Base-by-base conservation (phyloP, 2,888 invertebrate species). In the Synergus laeviventris region DNA sequence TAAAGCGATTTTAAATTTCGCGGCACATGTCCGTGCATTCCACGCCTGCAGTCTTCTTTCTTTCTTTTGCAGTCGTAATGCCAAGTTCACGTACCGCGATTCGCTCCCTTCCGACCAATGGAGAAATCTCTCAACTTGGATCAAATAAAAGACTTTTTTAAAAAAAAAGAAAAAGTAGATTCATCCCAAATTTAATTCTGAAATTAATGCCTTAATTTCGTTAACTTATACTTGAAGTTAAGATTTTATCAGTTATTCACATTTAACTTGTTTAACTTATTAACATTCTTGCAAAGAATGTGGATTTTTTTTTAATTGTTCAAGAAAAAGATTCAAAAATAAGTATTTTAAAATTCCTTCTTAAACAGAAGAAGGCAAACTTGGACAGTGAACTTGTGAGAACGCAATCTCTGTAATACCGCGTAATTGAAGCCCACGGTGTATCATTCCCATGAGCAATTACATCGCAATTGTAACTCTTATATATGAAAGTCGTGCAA, bases 1-100 rank as follows among this genome's bases (percentile, higher is more conserved):
- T 89, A 88, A 89, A 89, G 84, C 84, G 85, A 89, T 88, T 89
- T 89, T 89, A 89, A 89, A 89, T 89, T 89, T 89, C 89, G 89
- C 88, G 89, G 89, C 86, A 86, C 83, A 88, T 86, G 83, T 82
- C 78, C 77, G 77, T 81, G 83, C 87, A 85, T 86, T 85, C 87
- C 85, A 82, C 78, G 80, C 78, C 74, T 70, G 78, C 78, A 62
- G 64, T 70, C 78, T 75, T 81, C 79, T 81, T 82, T 75, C 73
- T 76, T 70, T 62, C 60, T 75, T 82, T 83, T 81, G 76, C 77
- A 56, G 62, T 75, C 78, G 77, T 80, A 81, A 78, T 66, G 59
- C 54, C 78, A 76, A 70, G 81, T 31, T 31, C 31, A 31, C 31
- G 5, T 31, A 31, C 21, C n/a, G 9, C 24, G 36, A 61, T 38